Evolutionary conservation across 2,888 invertebrate genomes (phyloP).

Genomic region (Cerastis leucographa): DNA sequence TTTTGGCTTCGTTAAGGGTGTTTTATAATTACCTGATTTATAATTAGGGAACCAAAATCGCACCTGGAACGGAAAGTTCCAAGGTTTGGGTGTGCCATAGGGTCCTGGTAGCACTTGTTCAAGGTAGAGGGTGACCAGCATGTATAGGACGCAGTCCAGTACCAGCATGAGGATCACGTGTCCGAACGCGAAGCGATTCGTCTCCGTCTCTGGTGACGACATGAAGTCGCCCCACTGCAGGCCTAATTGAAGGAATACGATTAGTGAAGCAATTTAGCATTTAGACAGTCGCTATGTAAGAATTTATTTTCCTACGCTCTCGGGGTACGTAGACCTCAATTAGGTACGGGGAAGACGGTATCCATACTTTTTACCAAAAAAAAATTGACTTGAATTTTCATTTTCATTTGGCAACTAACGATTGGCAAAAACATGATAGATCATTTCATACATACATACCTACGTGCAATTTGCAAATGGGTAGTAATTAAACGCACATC

Average conservation of each 20-base stretch:
- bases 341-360: slow-evolving; percentile 15
- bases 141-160: slow-evolving; percentile 93
- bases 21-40: slow-evolving; percentile 63
- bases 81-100: slow-evolving; percentile 95
- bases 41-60: slow-evolving; percentile 88
- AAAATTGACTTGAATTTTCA: too few species aligned
- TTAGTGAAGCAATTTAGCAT: slow-evolving; percentile 51
- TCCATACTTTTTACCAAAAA: too few species aligned
- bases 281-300: slow-evolving; percentile 49
- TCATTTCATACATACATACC: too few species aligned
- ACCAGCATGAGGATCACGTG: slow-evolving; percentile 93
- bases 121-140: slow-evolving; percentile 95
- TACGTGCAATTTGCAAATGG: neutral
- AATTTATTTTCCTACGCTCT: slow-evolving; percentile 55
- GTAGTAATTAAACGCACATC: too few species aligned
- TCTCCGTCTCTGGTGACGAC: slow-evolving; percentile 92
- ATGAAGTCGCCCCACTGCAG: slow-evolving; percentile 92
- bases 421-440: too few species aligned
- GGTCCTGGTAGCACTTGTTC: slow-evolving; percentile 97
- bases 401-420: too few species aligned
- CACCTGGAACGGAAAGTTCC: slow-evolving; percentile 94
- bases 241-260: slow-evolving; percentile 78
- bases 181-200: slow-evolving; percentile 92
- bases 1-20: neutral
- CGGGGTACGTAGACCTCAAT: slow-evolving; percentile 37